Base-by-base conservation (phyloP, 2,888 invertebrate genomes). In the Zaprionus bogoriensis region DNA sequence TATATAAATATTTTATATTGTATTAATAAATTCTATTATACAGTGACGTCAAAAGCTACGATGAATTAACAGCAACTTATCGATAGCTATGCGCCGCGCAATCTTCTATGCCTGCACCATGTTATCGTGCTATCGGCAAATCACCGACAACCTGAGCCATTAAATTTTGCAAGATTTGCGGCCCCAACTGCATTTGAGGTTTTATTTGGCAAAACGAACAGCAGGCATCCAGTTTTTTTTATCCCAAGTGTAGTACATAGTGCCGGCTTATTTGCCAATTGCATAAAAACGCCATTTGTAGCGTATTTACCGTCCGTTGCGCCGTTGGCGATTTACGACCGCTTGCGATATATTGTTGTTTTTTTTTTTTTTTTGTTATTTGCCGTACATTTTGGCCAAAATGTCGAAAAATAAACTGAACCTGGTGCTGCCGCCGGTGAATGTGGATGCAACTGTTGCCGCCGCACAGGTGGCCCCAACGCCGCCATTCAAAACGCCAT, bases 371-470 rank as follows among this genome's bases (percentile, higher is more conserved):
- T 38, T 45, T 36, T 38, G 39, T 48, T 64, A 47, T 52, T 44
- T 59, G 47, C 45, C 36, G 53, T 47, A 42, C 12, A 42, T 48
- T 48, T 51, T 48, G 67, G 22, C 19, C 47, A 68, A 72, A 41
- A 96, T 97, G 96, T 97, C 97, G 85, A 97, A 97, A 92, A 97
- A 97, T 91, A 97, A 97, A 92, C 92, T 97, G 87, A 97, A 97
- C 90, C 92, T 97, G 91, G 97, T 97, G 89, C 92, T 97, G 89
- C 97, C 97, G 87, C 96, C 97, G 88, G 96, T 96, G 90, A 95
- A 96, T 74, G 95, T 97, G 78, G 97, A 96, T 91, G 92, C 93
- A 61, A 92, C 92, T 70, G 92, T 92, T 59, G 92, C 92, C 58
- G 92, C 92, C 41, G 91, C 92, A 67, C 92, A 92, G 67, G 93